Evolutionary conservation across 2,113 vertebrate genomes (phyloP).

Genomic region (Dasyornis broadbenti): DNA sequence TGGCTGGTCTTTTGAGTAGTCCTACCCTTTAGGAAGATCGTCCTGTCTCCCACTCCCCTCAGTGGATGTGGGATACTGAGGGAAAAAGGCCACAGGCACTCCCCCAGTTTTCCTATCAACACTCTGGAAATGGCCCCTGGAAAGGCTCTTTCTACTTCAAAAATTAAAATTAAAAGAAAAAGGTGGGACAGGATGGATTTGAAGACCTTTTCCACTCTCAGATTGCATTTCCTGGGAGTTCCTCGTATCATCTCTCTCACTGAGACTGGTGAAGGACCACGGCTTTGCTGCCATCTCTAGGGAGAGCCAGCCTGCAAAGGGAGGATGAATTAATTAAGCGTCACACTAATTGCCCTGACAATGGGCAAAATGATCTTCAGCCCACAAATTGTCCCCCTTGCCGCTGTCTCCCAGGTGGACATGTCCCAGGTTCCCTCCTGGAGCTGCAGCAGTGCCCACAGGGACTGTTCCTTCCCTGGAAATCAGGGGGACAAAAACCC

Average conservation of each 20-base stretch:
- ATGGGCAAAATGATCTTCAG: background rate
- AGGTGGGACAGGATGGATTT: background rate
- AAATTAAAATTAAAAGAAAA: background rate
- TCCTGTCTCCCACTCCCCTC: background rate
- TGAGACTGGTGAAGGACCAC: background rate
- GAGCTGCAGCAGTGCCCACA: background rate
- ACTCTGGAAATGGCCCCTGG: background rate
- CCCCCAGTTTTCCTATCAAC: background rate
- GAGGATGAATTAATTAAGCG: background rate
- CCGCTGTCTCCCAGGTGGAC: no score
- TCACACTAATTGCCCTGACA: background rate
- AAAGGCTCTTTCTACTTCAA: background rate
- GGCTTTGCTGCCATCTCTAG: background rate
- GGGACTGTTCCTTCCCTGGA: background rate
- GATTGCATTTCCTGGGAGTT: background rate
- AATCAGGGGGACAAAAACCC: background rate
- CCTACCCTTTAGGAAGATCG: background rate
- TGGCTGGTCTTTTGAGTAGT: background rate
- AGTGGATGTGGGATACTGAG: background rate
- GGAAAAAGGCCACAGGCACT: background rate
- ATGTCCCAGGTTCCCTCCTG: background rate
- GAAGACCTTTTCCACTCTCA: background rate
- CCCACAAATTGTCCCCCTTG: rapidly evolving
- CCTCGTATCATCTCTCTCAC: rapidly evolving
- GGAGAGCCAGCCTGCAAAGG: background rate